Conservation (phyloP, 2,888 invertebrate genomes). For the Ditula angustiorana region DNA sequence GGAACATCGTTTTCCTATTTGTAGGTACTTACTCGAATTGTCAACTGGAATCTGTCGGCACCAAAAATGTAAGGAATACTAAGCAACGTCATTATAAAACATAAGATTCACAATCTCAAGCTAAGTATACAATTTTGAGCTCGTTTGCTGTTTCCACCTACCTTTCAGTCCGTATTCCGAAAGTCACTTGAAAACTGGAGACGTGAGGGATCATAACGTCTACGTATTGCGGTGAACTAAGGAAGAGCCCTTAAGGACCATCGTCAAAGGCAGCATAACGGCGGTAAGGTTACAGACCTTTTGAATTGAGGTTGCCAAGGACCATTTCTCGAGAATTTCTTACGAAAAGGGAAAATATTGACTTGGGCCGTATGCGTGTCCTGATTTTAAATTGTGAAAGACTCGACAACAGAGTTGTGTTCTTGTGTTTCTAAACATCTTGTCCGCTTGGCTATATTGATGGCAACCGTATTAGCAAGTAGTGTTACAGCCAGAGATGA, state of each 20-base stretch:
- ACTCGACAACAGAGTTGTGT: too few species aligned
- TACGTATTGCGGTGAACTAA: conserved; percentile 59
- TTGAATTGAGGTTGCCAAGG: conserved; percentile 48
- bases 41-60: too few species aligned
- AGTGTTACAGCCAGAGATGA: too few species aligned
- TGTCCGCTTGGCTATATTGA: too few species aligned
- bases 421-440: too few species aligned
- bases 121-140: background rate
- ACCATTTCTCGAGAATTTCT: conserved; percentile 1
- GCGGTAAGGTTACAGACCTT: conserved; percentile 48
- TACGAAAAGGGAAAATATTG: conserved; percentile 17
- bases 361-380: background rate
- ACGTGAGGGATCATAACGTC: conserved; percentile 66
- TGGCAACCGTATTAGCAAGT: too few species aligned
- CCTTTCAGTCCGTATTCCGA: conserved; percentile 35
- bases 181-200: conserved; percentile 46
- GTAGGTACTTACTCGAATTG: too few species aligned
- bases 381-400: background rate
- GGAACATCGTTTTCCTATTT: too few species aligned
- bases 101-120: background rate
- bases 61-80: background rate
- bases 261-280: conserved; percentile 54
- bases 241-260: conserved; percentile 60
- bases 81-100: background rate
- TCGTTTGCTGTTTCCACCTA: background rate